phyloP scores from a whole-genome alignment of 2,888 invertebrate species.

The Chrysolina americana region DNA sequence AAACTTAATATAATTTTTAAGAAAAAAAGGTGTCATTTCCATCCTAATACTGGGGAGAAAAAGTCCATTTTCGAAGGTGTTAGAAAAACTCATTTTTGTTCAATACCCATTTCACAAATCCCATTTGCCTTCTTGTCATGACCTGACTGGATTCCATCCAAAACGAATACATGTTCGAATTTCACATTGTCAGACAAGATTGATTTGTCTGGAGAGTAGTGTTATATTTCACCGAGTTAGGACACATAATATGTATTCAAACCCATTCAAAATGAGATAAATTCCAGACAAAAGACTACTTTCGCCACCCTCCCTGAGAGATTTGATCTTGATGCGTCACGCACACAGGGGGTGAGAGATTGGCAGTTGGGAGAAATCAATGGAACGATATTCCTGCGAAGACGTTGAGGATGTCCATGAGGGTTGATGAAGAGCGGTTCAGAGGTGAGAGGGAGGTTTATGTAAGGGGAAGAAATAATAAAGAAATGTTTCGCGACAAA shows the following conservation, averaged over 20 bases:
- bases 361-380: background rate
- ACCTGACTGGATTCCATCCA: background rate
- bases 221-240: background rate
- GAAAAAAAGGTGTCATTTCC: too few relatives aligned
- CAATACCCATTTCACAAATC: background rate
- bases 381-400: background rate
- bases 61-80: too few relatives aligned
- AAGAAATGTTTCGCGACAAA: too few relatives aligned
- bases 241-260: conserved; percentile 21
- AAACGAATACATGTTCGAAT: background rate
- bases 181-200: conserved; percentile 15
- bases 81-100: too few relatives aligned
- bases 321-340: conserved; percentile 3
- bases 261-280: conserved; percentile 11
- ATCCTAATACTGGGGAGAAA: too few relatives aligned
- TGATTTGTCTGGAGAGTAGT: conserved; percentile 13
- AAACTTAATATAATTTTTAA: too few relatives aligned
- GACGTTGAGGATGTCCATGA: background rate
- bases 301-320: conserved; percentile 3
- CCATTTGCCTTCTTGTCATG: background rate
- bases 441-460: background rate
- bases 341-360: background rate
- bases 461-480: background rate
- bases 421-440: background rate
- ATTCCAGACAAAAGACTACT: conserved; percentile 14